phyloP scores from a whole-genome alignment of 2,888 invertebrate species.

The Netelia melanura region DNA sequence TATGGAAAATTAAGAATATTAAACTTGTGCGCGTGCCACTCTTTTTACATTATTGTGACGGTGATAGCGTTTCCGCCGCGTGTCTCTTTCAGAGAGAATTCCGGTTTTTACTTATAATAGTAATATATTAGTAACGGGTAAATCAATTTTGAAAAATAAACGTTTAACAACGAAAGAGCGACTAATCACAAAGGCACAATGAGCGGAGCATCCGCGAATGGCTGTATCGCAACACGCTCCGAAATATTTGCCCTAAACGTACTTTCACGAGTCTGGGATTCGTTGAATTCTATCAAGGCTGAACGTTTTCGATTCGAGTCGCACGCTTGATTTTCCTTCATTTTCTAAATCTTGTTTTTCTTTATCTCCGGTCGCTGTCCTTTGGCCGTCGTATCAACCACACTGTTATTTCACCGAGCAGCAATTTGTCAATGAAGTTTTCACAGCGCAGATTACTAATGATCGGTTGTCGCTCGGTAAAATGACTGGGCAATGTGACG shows the following conservation, averaged over 20 bases:
- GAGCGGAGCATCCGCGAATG: constrained; percentile 68
- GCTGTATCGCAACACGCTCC: constrained; percentile 67
- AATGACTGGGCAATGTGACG: too few species aligned
- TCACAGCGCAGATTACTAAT: too few species aligned
- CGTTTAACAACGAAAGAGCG: constrained; percentile 60
- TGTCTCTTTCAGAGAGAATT: not conserved
- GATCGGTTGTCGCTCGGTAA: too few species aligned
- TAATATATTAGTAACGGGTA: constrained; percentile 51
- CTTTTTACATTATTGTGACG: too few species aligned
- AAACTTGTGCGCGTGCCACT: too few species aligned
- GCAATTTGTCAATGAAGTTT: too few species aligned
- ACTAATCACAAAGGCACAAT: constrained; percentile 70
- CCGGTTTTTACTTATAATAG: constrained; percentile 32
- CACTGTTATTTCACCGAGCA: not conserved
- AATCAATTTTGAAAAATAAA: constrained; percentile 52
- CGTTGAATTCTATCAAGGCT: constrained; percentile 34
- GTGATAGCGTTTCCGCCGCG: too few species aligned
- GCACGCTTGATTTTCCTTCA: not conserved
- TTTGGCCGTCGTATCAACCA: not conserved
- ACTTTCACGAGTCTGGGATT: constrained; percentile 54
- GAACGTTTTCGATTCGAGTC: constrained; percentile 6
- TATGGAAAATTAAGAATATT: too few species aligned
- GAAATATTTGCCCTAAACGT: constrained; percentile 6
- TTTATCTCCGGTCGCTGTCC: too few species aligned
- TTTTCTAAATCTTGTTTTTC: not conserved